A percentile compares a stretch with the other conserved stretches of the same genome.
Conservation (phyloP, 1,140 invertebrate species). For the Anastrepha obliqua region DNA sequence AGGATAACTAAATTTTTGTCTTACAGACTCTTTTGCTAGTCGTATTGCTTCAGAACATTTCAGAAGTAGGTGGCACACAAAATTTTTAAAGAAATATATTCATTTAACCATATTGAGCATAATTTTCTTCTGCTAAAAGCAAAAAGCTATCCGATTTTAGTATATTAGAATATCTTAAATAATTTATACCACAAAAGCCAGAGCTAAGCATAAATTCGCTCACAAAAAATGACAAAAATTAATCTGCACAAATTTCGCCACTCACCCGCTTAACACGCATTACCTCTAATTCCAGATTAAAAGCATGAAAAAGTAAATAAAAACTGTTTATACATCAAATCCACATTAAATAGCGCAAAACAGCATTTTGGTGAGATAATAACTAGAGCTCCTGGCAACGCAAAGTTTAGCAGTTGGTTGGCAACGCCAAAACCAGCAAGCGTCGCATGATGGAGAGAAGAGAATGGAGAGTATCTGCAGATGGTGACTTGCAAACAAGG, state of each 20-base stretch:
- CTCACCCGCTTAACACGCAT: background rate
- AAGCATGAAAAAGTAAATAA: conserved; percentile 38
- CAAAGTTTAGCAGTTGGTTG: background rate
- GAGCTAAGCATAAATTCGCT: too few relatives aligned
- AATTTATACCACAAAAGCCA: too few relatives aligned
- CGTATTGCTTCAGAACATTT: too few relatives aligned
- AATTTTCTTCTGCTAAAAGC: too few relatives aligned
- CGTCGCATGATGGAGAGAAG: background rate
- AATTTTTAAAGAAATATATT: too few relatives aligned
- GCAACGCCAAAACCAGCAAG: conserved; percentile 9
- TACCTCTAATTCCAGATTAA: conserved; percentile 7
- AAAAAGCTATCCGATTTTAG: too few relatives aligned
- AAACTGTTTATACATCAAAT: conserved; percentile 40
- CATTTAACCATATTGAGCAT: too few relatives aligned
- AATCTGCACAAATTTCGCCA: background rate
- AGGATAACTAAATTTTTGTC: too few relatives aligned
- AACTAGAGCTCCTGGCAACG: conserved; percentile 25
- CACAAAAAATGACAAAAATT: background rate
- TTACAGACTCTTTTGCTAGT: too few relatives aligned
- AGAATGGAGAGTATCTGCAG: background rate
- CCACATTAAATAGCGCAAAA: conserved; percentile 17
- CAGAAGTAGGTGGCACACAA: too few relatives aligned
- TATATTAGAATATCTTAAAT: too few relatives aligned
- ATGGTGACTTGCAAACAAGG: background rate
- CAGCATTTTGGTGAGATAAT: background rate